A percentile compares a stretch with the other conserved stretches of the same genome.
These are phyloP conservation scores for Drosophila kuntzei DNA, from an alignment of 2,888 invertebrate genomes.

Conservation along the genomic window DNA sequence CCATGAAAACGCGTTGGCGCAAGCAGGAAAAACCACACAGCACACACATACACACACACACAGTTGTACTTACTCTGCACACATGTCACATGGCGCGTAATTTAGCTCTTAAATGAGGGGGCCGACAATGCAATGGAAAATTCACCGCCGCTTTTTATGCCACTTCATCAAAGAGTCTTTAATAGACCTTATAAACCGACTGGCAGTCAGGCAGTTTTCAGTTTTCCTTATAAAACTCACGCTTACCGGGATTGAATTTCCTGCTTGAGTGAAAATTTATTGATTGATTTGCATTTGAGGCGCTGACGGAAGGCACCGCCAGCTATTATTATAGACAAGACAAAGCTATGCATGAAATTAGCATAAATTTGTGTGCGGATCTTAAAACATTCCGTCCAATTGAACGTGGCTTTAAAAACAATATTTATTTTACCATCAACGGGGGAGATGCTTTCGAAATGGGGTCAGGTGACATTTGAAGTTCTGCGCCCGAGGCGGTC, in stretches of 20 bases:
- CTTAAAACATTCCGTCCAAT: constrained; percentile 35
- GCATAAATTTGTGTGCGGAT: constrained; percentile 55
- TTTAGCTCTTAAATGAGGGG: constrained; percentile 42
- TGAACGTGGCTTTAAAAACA: constrained; percentile 33
- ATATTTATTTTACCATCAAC: constrained; percentile 51
- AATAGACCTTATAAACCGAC: constrained; percentile 34
- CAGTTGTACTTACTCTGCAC: constrained; percentile 12
- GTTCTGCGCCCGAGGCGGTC: constrained; percentile 22
- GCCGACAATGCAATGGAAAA: constrained; percentile 38
- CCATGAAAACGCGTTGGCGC: constrained; percentile 67
- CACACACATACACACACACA: constrained; percentile 34
- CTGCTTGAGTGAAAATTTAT: constrained; percentile 54
- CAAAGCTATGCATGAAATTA: constrained; percentile 64
- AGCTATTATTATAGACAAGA: constrained; percentile 46
- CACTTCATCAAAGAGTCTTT: constrained; percentile 35
- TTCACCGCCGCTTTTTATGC: constrained; percentile 26
- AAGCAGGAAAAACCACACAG: constrained; percentile 73
- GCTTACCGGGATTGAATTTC: constrained; percentile 47
- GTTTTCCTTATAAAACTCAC: constrained; percentile 36
- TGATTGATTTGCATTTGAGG: constrained; percentile 70
- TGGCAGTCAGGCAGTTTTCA: constrained; percentile 4
- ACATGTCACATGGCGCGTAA: constrained; percentile 50
- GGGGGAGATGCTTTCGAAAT: constrained; percentile 30
- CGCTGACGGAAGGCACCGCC: constrained; percentile 44
- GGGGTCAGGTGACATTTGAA: constrained; percentile 54